Percentiles rank a stretch among this genome's conserved stretches.
phyloP scores from a whole-genome alignment of 1,140 invertebrate species.

The Rhopalosiphum padi region DNA sequence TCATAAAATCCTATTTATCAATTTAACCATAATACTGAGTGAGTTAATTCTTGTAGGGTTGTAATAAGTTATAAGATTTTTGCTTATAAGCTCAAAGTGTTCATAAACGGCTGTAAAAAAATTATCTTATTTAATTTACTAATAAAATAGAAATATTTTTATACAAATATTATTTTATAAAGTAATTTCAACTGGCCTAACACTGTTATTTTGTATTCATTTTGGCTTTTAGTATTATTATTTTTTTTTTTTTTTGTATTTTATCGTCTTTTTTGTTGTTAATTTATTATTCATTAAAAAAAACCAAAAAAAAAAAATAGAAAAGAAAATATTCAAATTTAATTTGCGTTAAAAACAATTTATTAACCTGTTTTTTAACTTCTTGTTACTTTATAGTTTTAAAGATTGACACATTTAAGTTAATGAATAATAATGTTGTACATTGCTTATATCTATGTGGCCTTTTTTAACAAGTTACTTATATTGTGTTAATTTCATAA shows the following conservation, averaged over 20 bases:
- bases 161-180: slow-evolving; percentile 50
- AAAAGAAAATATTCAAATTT: neutral
- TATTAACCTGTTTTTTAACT: neutral
- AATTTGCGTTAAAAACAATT: neutral
- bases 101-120: slow-evolving; percentile 40
- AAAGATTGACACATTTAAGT: neutral
- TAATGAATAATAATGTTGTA: neutral
- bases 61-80: slow-evolving; percentile 45
- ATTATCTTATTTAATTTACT: slow-evolving; percentile 22
- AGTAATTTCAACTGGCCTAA: slow-evolving; percentile 9
- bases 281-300: slow-evolving; percentile 25
- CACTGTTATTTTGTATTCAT: slow-evolving; percentile 48
- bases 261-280: slow-evolving; percentile 34
- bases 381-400: neutral
- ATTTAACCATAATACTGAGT: slow-evolving; percentile 26
- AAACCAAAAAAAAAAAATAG: slow-evolving; percentile 25
- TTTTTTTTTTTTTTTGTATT: slow-evolving; percentile 29
- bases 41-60: slow-evolving; percentile 51
- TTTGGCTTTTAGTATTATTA: slow-evolving; percentile 46
- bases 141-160: slow-evolving; percentile 49
- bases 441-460: neutral
- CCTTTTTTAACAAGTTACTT: neutral
- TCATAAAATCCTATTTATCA: neutral
- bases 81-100: slow-evolving; percentile 51
- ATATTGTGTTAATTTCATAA: neutral